A percentile compares a stretch with the other conserved stretches of the same genome.
These are phyloP conservation scores for Silurus meridionalis DNA, from an alignment of 2,113 vertebrate genomes.

Conservation along the genomic window DNA sequence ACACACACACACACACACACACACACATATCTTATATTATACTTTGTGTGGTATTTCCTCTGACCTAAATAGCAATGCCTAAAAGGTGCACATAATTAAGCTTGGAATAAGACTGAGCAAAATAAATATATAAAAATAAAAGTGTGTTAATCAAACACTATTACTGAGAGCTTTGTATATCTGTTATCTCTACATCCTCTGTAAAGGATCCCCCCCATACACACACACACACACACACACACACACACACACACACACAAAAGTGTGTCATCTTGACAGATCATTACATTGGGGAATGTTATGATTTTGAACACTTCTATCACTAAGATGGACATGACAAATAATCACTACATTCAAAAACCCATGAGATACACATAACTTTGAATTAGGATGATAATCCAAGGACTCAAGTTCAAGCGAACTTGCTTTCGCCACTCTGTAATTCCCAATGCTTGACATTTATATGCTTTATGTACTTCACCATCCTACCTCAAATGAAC, in stretches of 20 bases:
- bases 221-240: background rate
- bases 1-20: constrained; percentile 12
- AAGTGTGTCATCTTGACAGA: background rate
- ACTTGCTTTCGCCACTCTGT: background rate
- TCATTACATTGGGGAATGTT: constrained; percentile 24
- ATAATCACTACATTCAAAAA: background rate
- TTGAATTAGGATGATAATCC: background rate
- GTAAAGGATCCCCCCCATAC: background rate
- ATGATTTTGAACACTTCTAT: constrained; percentile 4
- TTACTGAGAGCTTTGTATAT: background rate
- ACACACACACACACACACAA: constrained; percentile 23
- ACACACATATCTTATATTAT: background rate
- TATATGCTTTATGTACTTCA: background rate
- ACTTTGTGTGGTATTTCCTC: background rate
- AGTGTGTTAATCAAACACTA: background rate
- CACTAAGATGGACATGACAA: background rate
- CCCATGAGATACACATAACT: background rate
- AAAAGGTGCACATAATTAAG: background rate
- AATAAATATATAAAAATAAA: background rate
- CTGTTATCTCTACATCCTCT: background rate
- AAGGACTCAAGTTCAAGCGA: background rate
- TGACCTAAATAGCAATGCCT: background rate
- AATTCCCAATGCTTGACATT: background rate
- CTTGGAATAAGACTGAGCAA: background rate
- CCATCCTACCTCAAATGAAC: background rate